Evolutionary conservation across 2,888 invertebrate species (phyloP).

Genomic region (Melanophora roralis): DNA sequence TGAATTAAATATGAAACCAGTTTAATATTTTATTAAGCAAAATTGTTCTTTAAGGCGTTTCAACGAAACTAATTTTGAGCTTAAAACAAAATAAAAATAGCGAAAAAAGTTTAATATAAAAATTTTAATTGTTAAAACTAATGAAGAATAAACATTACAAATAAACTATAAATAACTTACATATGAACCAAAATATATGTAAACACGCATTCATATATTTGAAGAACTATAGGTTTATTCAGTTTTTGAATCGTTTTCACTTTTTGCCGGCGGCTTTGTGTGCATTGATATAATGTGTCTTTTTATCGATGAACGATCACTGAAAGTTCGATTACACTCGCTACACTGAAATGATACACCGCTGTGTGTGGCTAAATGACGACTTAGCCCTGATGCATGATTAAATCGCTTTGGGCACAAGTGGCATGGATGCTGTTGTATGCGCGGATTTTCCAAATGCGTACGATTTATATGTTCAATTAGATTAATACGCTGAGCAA

Average conservation of each 20-base stretch:
- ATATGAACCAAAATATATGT: no score
- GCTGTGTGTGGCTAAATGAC: conserved; percentile 82
- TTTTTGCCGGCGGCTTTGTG: conserved; percentile 43
- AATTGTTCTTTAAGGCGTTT: neutral
- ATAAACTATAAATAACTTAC: no score
- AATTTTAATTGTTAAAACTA: no score
- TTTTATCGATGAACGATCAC: conserved; percentile 84
- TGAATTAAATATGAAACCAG: no score
- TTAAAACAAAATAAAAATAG: no score
- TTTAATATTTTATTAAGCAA: neutral
- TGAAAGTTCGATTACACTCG: conserved; percentile 83
- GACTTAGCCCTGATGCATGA: conserved; percentile 82
- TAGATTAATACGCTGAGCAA: conserved; percentile 85
- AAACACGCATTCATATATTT: no score
- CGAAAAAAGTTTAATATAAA: no score
- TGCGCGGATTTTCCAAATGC: conserved; percentile 81
- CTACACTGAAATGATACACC: conserved; percentile 82
- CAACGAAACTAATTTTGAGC: neutral
- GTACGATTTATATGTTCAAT: conserved; percentile 80
- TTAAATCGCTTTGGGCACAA: conserved; percentile 80
- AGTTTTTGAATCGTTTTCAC: neutral
- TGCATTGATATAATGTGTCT: conserved; percentile 79
- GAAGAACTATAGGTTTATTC: neutral
- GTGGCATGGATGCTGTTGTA: conserved; percentile 82
- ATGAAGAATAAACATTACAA: no score